These are phyloP conservation scores for Medauroidea extradentata DNA, from an alignment of 1,140 invertebrate species.

Conservation along the genomic window DNA sequence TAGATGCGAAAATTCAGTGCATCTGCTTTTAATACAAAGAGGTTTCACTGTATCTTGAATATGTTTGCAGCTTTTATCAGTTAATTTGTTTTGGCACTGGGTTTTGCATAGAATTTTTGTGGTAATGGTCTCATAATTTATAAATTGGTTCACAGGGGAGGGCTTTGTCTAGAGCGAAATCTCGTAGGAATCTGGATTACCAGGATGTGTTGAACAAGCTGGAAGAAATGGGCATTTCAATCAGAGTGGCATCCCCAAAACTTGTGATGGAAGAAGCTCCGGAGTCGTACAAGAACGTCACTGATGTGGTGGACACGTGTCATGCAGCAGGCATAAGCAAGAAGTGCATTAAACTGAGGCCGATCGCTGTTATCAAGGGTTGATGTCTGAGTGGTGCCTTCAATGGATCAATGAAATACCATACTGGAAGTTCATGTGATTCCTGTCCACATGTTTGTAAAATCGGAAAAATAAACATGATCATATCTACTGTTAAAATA, in stretches of 20 bases:
- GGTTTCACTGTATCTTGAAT: no score
- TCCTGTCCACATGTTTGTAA: no score
- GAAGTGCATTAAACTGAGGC: conserved; percentile 94
- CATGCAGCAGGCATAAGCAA: conserved; percentile 96
- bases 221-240: conserved; percentile 89
- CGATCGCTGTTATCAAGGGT: conserved; percentile 99
- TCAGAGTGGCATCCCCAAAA: conserved; percentile 97
- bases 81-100: no score
- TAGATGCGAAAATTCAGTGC: no score
- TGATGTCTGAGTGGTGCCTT: no score
- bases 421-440: no score
- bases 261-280: conserved; percentile 99
- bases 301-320: conserved; percentile 98
- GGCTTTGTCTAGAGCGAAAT: conserved; percentile 95
- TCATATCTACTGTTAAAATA: no score
- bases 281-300: conserved; percentile 99
- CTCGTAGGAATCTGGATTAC: conserved; percentile 92
- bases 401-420: no score
- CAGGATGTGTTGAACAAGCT: conserved; percentile 83
- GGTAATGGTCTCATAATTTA: conserved; percentile 5
- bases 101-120: no score
- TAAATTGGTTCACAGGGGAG: conserved; percentile 66
- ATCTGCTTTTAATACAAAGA: no score
- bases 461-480: no score
- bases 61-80: no score